Evolutionary conservation across 2,888 invertebrate genomes (phyloP).

Genomic region (Diadromus collaris): DNA sequence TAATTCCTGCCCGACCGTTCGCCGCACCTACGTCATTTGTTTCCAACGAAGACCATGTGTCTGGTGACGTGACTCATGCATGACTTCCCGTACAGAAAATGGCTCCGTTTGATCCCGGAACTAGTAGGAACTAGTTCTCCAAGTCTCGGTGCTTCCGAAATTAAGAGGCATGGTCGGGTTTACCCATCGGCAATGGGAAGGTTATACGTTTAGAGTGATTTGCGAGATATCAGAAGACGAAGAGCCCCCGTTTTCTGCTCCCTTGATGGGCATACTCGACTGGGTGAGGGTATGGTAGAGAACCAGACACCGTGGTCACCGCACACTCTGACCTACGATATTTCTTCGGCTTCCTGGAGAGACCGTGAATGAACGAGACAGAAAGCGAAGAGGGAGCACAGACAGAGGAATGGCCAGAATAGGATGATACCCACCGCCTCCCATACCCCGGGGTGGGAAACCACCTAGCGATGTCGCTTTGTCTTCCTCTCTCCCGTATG

Average conservation of each 20-base stretch:
- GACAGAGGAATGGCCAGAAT: constrained; percentile 42
- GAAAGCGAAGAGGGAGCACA: constrained; percentile 45
- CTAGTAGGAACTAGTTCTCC: not conserved
- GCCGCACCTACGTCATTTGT: not conserved
- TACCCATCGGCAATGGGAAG: constrained; percentile 47
- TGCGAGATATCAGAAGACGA: constrained; percentile 62
- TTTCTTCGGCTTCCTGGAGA: constrained; percentile 63
- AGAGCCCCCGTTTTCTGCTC: constrained; percentile 45
- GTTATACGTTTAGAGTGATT: constrained; percentile 55
- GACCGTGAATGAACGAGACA: constrained; percentile 37
- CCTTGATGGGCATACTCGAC: constrained; percentile 31
- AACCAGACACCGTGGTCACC: constrained; percentile 51
- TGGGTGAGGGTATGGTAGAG: constrained; percentile 35
- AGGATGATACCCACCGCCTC: constrained; percentile 49
- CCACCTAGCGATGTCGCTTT: constrained; percentile 35
- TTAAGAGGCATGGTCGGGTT: constrained; percentile 58
- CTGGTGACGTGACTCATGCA: not conserved
- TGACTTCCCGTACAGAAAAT: constrained; percentile 3
- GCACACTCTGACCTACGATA: constrained; percentile 61
- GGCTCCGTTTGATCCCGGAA: not conserved
- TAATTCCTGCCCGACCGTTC: no score
- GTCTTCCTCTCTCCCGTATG: constrained; percentile 42
- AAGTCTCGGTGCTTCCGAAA: constrained; percentile 42
- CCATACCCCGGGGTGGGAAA: constrained; percentile 41
- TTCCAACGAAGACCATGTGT: not conserved